Percentiles rank a stretch among this genome's conserved stretches.
These are phyloP conservation scores for Caenorhabditis doughertyi DNA, from an alignment of 2,888 invertebrate species.

Conservation along the genomic window DNA sequence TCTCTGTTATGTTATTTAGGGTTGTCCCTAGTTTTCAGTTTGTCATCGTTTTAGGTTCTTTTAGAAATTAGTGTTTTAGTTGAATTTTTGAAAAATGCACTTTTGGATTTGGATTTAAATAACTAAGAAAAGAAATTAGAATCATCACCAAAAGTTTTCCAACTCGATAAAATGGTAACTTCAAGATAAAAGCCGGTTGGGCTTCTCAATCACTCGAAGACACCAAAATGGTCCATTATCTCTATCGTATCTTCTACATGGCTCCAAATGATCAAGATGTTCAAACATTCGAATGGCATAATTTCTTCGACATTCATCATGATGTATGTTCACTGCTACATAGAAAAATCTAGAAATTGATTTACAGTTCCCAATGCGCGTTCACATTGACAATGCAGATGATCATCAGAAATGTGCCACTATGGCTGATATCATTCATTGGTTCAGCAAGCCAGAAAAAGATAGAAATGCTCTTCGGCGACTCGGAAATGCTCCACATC, in stretches of 20 bases:
- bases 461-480: constrained; percentile 23
- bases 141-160: too few relatives aligned
- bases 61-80: background rate
- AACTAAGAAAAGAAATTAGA: too few relatives aligned
- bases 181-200: constrained; percentile 27
- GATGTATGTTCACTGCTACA: background rate
- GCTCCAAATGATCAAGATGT: constrained; percentile 34
- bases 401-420: constrained; percentile 31
- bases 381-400: constrained; percentile 17
- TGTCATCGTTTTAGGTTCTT: background rate
- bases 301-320: constrained; percentile 36
- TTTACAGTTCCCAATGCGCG: constrained; percentile 49
- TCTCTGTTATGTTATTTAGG: background rate
- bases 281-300: constrained; percentile 41
- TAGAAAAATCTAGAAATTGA: background rate
- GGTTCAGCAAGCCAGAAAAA: constrained; percentile 39
- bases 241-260: constrained; percentile 47
- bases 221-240: constrained; percentile 33
- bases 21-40: background rate
- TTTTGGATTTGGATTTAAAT: too few relatives aligned
- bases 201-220: constrained; percentile 2
- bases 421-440: constrained; percentile 28
- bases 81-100: too few relatives aligned
- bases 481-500: constrained; percentile 17
- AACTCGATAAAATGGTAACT: too few relatives aligned